phyloP scores from a whole-genome alignment of 2,113 vertebrate species.

The Amazona vittata region DNA sequence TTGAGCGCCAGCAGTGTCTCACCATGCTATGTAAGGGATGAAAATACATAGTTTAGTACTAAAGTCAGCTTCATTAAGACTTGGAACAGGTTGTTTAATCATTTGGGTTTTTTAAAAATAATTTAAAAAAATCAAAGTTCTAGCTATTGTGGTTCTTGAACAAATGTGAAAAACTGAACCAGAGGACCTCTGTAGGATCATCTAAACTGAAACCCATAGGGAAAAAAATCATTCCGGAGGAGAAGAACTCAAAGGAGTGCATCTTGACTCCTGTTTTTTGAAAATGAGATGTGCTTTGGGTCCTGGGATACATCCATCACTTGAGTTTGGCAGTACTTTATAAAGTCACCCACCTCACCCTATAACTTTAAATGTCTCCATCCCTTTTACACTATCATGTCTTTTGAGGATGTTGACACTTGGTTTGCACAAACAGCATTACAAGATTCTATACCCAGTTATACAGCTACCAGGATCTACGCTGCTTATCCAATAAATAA shows the following conservation, averaged over 20 bases:
- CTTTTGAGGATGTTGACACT: not conserved
- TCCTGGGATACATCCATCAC: not conserved
- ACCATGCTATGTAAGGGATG: fast-evolving
- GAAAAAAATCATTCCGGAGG: not conserved
- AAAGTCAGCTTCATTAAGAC: not conserved
- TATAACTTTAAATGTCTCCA: not conserved
- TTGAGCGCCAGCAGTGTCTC: not conserved
- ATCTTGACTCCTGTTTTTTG: not conserved
- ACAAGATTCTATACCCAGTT: not conserved
- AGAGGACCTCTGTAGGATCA: not conserved
- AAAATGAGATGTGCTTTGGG: not conserved
- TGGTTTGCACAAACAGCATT: not conserved
- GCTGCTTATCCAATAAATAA: not conserved
- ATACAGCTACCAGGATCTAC: not conserved
- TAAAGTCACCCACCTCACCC: not conserved
- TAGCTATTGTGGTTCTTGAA: not conserved
- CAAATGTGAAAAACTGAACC: not conserved
- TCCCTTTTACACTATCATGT: not conserved
- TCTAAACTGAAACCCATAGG: not conserved
- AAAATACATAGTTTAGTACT: not conserved
- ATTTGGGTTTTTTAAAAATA: not conserved
- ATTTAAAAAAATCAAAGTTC: not conserved
- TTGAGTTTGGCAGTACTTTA: not conserved
- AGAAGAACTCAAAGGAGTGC: not conserved
- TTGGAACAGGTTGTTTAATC: not conserved